Conservation (phyloP, 2,888 invertebrate genomes). For the Arctia plantaginis region DNA sequence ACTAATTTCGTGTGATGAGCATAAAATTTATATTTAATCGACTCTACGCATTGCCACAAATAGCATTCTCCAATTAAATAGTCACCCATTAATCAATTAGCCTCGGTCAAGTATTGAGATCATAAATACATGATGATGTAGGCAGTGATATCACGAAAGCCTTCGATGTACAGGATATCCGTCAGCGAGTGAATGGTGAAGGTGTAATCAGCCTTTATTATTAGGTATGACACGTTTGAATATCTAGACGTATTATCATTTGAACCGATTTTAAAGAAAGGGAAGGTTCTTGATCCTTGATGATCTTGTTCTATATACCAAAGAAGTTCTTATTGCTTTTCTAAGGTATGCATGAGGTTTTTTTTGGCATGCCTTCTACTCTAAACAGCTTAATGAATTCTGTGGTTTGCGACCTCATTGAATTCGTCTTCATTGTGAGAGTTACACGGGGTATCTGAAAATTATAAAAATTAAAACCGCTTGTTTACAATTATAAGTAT, state of each 20-base stretch:
- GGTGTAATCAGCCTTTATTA: not conserved
- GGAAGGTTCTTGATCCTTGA: not conserved
- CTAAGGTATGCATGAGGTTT: too few relatives aligned
- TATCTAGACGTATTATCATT: not conserved
- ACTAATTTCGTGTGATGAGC: too few relatives aligned
- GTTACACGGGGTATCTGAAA: too few relatives aligned
- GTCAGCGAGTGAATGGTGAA: slow-evolving; percentile 14
- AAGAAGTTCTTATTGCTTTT: too few relatives aligned
- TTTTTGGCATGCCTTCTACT: not conserved
- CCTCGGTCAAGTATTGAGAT: not conserved
- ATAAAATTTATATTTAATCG: not conserved
- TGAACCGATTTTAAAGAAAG: not conserved
- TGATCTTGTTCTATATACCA: too few relatives aligned
- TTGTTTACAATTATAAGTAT: too few relatives aligned
- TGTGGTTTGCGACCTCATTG: too few relatives aligned
- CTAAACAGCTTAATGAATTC: too few relatives aligned
- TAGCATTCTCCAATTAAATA: slow-evolving; percentile 27
- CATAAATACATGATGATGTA: slow-evolving; percentile 20
- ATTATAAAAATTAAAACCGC: too few relatives aligned
- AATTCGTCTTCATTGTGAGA: too few relatives aligned
- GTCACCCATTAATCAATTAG: slow-evolving; percentile 35
- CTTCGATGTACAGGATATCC: slow-evolving; percentile 20
- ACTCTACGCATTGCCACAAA: not conserved
- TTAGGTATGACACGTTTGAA: not conserved
- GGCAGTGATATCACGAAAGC: slow-evolving; percentile 20